Base-by-base conservation (phyloP, 1,140 invertebrate species). In the Drosophila erecta region DNA sequence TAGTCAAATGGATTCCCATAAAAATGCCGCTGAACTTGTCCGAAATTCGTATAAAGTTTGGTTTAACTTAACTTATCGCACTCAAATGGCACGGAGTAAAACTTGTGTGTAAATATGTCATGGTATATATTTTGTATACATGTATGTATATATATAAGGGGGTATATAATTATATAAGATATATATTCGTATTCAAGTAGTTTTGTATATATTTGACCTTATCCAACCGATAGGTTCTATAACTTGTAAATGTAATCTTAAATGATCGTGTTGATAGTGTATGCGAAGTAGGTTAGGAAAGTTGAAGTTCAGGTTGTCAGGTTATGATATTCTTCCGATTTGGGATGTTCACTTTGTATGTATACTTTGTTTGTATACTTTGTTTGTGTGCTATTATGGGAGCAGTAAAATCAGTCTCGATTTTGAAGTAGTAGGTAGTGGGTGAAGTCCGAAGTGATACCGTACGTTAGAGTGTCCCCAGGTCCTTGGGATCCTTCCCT, bases 31-130 rank as follows among this genome's bases (percentile, higher is more conserved):
- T 50, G 10, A 72, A 50, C 24, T 14, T 50, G 20, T 24, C 51
- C 50, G 33, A 74, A 74, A 73, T 64, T 73, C 44, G 50, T 73
- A 43, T 44, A 72, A 60, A 59, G 41, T 33, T 73, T 51, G 38
- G 6, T 54, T 33, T 2, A 46, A 38, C 60, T 67, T 30, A 64
- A 51, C 46, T 43, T 66, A 41, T 51, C 17, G 50, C 15, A 44
- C 54, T 6, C 22, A 37, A 53, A 37, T 53, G 33, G 33, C 47
- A 30, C 15, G n/a, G 54, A 41, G 22, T 27, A 17, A 33, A 30
- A 22, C 17, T 15, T 37, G 14, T 53, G 30, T 41, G 49, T 50
- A 47, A 57, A 43, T 58, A 22, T 35, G 47, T 22, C 12, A 30
- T 56, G 38, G 41, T 46, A 17, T 40, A 49, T 27, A 27, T 15